Evolutionary conservation across 2,888 invertebrate genomes (phyloP).

Genomic region (Aphidius colemani): DNA sequence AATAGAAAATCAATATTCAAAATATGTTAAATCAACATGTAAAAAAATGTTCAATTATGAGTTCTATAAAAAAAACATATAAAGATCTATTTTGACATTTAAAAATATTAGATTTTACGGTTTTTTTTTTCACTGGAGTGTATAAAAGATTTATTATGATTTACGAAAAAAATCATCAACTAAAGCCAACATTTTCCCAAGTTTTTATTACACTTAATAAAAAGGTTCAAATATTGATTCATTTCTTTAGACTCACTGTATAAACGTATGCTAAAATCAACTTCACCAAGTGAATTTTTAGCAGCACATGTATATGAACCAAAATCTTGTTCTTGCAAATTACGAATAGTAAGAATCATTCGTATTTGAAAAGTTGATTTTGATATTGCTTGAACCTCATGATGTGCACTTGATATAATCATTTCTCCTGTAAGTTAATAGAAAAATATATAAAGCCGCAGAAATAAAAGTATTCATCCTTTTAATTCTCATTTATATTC

Average conservation of each 20-base stretch:
- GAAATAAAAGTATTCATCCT: background rate
- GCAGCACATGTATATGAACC: constrained; percentile 87
- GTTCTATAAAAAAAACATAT: too few species aligned
- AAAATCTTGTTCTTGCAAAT: constrained; percentile 74
- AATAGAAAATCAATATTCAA: too few species aligned
- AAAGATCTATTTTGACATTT: too few species aligned
- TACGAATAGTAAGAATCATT: constrained; percentile 79
- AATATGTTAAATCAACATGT: too few species aligned
- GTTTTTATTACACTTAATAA: too few species aligned
- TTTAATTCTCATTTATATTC: background rate
- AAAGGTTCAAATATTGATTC: background rate
- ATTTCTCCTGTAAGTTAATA: constrained; percentile 68
- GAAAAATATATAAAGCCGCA: background rate
- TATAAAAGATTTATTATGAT: too few species aligned
- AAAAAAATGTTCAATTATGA: too few species aligned
- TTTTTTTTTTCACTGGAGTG: too few species aligned
- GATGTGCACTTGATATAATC: constrained; percentile 81
- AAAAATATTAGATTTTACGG: too few species aligned
- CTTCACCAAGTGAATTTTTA: constrained; percentile 72
- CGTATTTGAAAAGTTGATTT: constrained; percentile 77
- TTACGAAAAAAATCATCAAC: too few species aligned
- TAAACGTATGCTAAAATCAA: constrained; percentile 83
- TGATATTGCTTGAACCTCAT: constrained; percentile 72
- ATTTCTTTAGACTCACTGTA: constrained; percentile 71
- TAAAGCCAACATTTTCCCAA: too few species aligned